These are phyloP conservation scores for Mugil cephalus DNA, from an alignment of 2,113 vertebrate species.

Conservation along the genomic window DNA sequence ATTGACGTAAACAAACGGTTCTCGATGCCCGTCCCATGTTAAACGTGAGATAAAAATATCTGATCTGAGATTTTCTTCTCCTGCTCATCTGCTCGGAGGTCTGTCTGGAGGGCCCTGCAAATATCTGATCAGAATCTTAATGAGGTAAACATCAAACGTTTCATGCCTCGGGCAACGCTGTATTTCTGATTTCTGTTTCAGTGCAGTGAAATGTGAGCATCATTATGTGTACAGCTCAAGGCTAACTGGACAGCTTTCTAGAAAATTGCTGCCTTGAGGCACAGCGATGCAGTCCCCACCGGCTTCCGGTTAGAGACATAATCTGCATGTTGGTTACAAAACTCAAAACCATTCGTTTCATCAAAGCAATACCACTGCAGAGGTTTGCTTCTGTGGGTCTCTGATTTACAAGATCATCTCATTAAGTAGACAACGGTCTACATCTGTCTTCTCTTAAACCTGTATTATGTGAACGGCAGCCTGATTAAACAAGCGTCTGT, in stretches of 20 bases:
- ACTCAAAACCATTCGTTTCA: background rate
- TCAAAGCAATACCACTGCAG: background rate
- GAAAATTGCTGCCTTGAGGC: constrained; percentile 16
- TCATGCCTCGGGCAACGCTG: background rate
- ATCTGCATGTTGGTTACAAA: no score
- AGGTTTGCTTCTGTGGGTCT: background rate
- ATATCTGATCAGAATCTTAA: constrained; percentile 28
- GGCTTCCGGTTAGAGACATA: background rate
- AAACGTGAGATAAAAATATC: background rate
- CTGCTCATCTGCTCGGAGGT: background rate
- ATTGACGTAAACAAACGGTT: no score
- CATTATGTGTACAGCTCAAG: constrained; percentile 19
- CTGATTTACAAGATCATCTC: constrained; percentile 19
- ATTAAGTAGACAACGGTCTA: constrained; percentile 3
- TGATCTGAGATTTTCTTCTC: background rate
- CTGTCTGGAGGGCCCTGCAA: constrained; percentile 28
- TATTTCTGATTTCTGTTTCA: constrained; percentile 5
- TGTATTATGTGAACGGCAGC: background rate
- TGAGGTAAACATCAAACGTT: constrained; percentile 32
- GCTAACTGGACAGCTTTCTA: constrained; percentile 27
- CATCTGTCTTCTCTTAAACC: constrained; percentile 1
- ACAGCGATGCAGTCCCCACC: constrained; percentile 9
- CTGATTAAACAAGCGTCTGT: constrained; percentile 12
- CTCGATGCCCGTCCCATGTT: no score
- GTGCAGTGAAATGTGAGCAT: constrained; percentile 2